phyloP scores from a whole-genome alignment of 2,888 invertebrate genomes.

The Stomorhina lunata region DNA sequence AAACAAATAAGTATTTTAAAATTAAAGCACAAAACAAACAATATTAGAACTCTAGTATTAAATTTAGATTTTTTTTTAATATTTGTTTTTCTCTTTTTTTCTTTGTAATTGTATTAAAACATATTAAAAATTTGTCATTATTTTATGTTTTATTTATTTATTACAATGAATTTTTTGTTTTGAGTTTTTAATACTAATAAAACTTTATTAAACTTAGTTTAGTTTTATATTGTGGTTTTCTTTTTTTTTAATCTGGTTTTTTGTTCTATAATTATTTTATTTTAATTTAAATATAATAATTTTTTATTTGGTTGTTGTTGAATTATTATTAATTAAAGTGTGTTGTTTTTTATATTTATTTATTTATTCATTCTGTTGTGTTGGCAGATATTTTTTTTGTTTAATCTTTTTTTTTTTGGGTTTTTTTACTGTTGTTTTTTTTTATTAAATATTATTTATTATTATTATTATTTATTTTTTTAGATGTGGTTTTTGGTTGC shows the following conservation, averaged over 20 bases:
- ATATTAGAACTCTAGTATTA: no score
- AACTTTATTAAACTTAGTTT: slow-evolving; percentile 52
- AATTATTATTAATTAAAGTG: slow-evolving; percentile 61
- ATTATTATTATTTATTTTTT: slow-evolving; percentile 62
- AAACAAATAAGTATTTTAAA: no score
- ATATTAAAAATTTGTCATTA: not conserved
- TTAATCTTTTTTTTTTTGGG: slow-evolving; percentile 29
- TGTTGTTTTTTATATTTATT: no score
- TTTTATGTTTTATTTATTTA: slow-evolving; percentile 14
- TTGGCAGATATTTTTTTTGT: slow-evolving; percentile 70
- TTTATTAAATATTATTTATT: slow-evolving; percentile 54
- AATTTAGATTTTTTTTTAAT: no score
- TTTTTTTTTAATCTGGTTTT: slow-evolving; percentile 37
- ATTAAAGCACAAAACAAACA: no score
- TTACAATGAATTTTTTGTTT: not conserved
- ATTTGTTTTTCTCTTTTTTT: no score
- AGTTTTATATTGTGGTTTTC: slow-evolving; percentile 41
- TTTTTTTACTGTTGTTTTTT: slow-evolving; percentile 37
- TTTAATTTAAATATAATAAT: slow-evolving; percentile 26
- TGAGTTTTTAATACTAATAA: slow-evolving; percentile 39
- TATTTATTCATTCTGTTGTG: slow-evolving; percentile 65
- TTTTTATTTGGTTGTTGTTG: slow-evolving; percentile 17
- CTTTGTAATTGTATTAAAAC: not conserved
- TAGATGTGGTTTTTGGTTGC: slow-evolving; percentile 51
- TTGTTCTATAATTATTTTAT: slow-evolving; percentile 40